A percentile compares a stretch with the other conserved stretches of the same genome.
Evolutionary conservation across 2,888 invertebrate genomes (phyloP).

Genomic region (Ophonus ardosiacus): DNA sequence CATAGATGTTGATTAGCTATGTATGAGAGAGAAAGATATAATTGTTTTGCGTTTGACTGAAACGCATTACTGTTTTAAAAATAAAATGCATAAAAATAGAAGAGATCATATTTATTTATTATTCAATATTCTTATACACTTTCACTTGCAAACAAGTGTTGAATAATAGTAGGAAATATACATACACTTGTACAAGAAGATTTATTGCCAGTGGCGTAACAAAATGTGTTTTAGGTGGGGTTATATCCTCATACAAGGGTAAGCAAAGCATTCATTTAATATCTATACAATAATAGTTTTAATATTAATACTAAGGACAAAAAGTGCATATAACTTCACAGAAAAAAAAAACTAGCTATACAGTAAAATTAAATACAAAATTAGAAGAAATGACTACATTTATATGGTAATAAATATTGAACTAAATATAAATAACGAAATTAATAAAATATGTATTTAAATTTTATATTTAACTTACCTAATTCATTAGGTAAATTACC

Average conservation of each 20-base stretch:
- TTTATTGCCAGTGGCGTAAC: conserved; percentile 20
- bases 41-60: conserved; percentile 14
- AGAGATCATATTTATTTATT: conserved; percentile 35
- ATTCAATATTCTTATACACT: conserved; percentile 24
- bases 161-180: conserved; percentile 3
- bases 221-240: conserved; percentile 20
- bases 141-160: conserved; percentile 10
- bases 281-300: no score
- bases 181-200: conserved; percentile 5
- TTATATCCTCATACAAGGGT: background rate
- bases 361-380: no score
- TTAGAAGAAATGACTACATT: no score
- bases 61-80: conserved; percentile 38
- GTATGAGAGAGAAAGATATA: conserved; percentile 50
- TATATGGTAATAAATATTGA: no score
- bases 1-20: conserved; percentile 4
- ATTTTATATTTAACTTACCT: no score
- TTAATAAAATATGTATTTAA: no score
- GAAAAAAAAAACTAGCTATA: no score
- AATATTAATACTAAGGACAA: no score
- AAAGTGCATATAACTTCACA: no score
- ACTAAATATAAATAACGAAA: no score
- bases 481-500: no score
- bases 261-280: background rate
- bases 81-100: conserved; percentile 38